Evolutionary conservation across 2,113 vertebrate species (phyloP), one percentile per base, ranked within the genome.

Genomic region (Promerops cafer): DNA sequence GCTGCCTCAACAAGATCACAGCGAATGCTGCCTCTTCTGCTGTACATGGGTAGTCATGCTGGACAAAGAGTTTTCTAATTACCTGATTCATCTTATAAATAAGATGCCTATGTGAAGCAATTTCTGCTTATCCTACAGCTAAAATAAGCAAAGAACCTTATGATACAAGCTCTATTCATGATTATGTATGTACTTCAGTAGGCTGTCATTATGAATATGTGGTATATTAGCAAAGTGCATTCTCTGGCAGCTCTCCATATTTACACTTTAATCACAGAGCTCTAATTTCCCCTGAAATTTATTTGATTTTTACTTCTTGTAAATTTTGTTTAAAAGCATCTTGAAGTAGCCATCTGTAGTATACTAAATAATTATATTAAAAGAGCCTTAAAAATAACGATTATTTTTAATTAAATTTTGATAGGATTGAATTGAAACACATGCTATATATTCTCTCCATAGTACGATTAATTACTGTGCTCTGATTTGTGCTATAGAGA

Each of bases 321-420:
- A 97, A 97, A 97, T 93, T 96, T 97, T 94, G 74, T 88, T 97
- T 82, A 93, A 96, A 93, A 93, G 92, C 94, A 71, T 96, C 94
- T 95, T 97, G 94, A 97, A 98, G 89, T 96, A 95, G 87, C 92
- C 33, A 81, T 95, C 90, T 97, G 91, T 57, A 94, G 59, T 76
- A 92, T 74, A 65, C 83, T 26, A 93, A 97, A 96, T 89, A 94
- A 96, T 92, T 90, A 85, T 66, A 76, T 76, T 95, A 87, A 93
- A 95, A 93, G 71, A 95, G 39, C 53, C 93, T 97, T 97, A 90
- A 93, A 97, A 97, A 97, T 90, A 95, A 84, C 85, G 68, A 96
- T 96, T 94, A 95, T 94, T 97, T 94, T 96, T 65, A 97, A 97
- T 97, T 96, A 79, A 94, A 92, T 97, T 97, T 94, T 94, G 90